These are phyloP conservation scores for Tyrannus savana DNA, from an alignment of 2,113 vertebrate genomes.

Conservation along the genomic window DNA sequence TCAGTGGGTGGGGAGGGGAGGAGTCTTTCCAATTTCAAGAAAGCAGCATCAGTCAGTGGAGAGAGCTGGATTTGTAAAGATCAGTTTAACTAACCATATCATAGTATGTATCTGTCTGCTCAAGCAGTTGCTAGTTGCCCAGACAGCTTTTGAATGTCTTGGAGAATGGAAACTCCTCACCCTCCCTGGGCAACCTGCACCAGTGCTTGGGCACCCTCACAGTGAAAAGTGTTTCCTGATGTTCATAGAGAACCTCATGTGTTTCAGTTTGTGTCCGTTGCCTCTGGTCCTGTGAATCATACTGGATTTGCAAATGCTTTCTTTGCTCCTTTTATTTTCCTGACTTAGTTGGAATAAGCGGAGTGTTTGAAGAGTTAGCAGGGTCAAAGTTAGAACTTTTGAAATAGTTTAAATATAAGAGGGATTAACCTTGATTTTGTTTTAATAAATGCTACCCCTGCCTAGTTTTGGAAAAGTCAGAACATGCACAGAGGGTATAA, in stretches of 20 bases:
- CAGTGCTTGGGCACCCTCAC: not conserved
- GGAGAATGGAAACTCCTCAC: not conserved
- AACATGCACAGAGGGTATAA: not conserved
- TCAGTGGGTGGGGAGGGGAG: fast-evolving
- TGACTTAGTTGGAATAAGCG: not conserved
- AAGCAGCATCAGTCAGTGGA: not conserved
- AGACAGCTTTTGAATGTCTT: not conserved
- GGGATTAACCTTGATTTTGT: not conserved
- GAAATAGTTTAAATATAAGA: not conserved
- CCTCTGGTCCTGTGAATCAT: not conserved
- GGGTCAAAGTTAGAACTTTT: not conserved
- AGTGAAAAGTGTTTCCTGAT: not conserved
- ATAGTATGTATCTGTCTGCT: not conserved
- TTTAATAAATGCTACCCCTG: not conserved
- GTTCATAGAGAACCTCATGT: not conserved
- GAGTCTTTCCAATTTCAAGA: not conserved
- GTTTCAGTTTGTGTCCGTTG: not conserved
- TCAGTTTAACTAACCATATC: not conserved
- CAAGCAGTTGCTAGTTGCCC: not conserved
- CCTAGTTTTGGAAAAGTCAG: not conserved
- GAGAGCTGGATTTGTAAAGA: not conserved
- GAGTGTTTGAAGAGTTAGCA: not conserved
- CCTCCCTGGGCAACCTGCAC: not conserved
- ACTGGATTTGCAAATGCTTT: not conserved
- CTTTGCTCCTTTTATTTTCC: not conserved